These are phyloP conservation scores for Dysidea cf. avara DNA, from an alignment of 37 sponge, comb jelly and placozoan genomes.

Conservation along the genomic window DNA sequence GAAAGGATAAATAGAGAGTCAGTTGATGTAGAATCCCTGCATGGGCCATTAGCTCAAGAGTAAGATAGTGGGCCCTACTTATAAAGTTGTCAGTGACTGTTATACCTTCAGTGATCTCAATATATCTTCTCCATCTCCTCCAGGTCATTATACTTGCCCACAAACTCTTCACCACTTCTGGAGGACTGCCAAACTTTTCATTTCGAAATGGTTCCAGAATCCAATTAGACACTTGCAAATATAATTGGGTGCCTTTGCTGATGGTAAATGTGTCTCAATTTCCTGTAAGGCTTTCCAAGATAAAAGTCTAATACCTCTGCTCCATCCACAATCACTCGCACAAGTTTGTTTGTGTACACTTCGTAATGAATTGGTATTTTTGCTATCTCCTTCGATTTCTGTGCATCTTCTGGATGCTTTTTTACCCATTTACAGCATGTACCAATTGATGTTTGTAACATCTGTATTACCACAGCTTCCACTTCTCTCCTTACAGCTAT, in stretches of 20 bases:
- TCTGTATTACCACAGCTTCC: too few species aligned
- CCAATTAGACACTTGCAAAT: background rate
- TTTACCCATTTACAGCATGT: too few species aligned
- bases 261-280: too few species aligned
- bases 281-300: too few species aligned
- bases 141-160: conserved; percentile 26
- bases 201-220: conserved; percentile 27
- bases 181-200: conserved; percentile 13
- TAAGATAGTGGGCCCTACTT: conserved; percentile 3
- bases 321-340: too few species aligned
- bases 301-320: too few species aligned
- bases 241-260: conserved; percentile 16
- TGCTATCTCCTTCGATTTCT: too few species aligned
- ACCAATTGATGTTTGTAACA: too few species aligned
- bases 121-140: conserved; percentile 16
- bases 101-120: background rate
- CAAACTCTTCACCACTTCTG: background rate
- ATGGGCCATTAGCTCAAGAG: conserved; percentile 22
- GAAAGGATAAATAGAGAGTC: background rate
- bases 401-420: too few species aligned
- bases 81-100: background rate
- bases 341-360: too few species aligned
- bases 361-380: too few species aligned
- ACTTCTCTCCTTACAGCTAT: too few species aligned
- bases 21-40: conserved; percentile 20